Base-by-base conservation (phyloP, 2,888 invertebrate species). In the Caenorhabditis sulstoni region DNA sequence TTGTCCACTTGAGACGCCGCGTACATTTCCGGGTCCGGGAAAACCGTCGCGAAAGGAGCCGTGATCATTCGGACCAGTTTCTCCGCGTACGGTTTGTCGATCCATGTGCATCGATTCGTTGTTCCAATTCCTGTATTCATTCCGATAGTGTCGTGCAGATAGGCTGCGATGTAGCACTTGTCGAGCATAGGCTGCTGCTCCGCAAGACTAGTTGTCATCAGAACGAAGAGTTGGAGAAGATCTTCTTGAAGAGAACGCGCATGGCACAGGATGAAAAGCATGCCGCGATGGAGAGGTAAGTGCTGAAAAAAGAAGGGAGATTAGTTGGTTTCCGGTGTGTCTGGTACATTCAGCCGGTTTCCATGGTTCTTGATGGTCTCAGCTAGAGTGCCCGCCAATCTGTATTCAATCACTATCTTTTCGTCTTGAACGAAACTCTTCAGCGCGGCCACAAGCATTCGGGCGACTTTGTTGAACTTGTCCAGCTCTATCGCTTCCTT, bases 61-160 rank as follows among this genome's bases (percentile, higher is more conserved):
- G 75, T n/a, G 22, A 79, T 75, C 23, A 70, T 5, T 18, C 12
- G 7, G 3, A 79, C 75, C 8, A 79, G 57, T 39, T 66, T 70
- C 47, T 66, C 20, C 1, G 67, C 45, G 14, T 11, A 73, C 29
- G 61, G 49, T 39, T 70, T 79, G 9, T 79, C 79, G 14, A 79
- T 66, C 79, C 79, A 79, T 3, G 53, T 18, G 18, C 75, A 70
- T 18, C 50, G 52, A 47, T 57, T 73, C 12, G 52, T 18, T 8
- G 66, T 78, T 18, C 71, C 71, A 1, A 78, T 7, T 8, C 71
- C 78, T 11, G 37, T 18, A 22, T 62, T 78, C 50, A 64, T 44
- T 18, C 75, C 79, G 47, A 79, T 50, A 1, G 79, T 47, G 35
- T 79, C 79, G 29, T 79, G 53, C 0, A 79, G 39, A 49, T 66